Conservation (phyloP, 2,113 vertebrate species). For the Ciconia boyciana region DNA sequence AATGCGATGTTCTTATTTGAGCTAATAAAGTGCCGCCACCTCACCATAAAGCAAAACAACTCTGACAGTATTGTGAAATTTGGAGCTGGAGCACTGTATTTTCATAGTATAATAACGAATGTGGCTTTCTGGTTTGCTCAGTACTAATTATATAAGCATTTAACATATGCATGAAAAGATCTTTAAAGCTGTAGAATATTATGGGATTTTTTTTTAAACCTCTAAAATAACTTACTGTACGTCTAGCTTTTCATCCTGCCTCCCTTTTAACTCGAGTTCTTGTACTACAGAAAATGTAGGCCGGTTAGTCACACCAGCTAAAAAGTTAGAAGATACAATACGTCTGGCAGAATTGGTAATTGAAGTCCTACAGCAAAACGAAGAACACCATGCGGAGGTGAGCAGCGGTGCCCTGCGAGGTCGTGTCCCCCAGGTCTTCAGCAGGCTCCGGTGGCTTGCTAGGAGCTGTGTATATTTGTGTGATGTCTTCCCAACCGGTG, state of each 20-base stretch:
- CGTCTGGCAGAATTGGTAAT: constrained; percentile 96
- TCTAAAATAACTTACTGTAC: constrained; percentile 69
- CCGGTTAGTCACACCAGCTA: constrained; percentile 95
- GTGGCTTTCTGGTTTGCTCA: constrained; percentile 79
- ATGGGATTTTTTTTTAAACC: constrained; percentile 28
- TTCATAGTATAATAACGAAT: constrained; percentile 69
- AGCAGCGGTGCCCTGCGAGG: constrained; percentile 42
- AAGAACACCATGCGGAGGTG: constrained; percentile 98
- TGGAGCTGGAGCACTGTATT: constrained; percentile 80
- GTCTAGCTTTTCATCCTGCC: constrained; percentile 47
- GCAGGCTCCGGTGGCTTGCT: background rate
- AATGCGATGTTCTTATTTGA: constrained; percentile 56
- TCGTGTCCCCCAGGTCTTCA: background rate
- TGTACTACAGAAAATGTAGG: constrained; percentile 99
- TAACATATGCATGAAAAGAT: constrained; percentile 78
- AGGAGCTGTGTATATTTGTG: background rate
- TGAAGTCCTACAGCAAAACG: constrained; percentile 98
- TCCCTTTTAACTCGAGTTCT: constrained; percentile 80
- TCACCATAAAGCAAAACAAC: constrained; percentile 43
- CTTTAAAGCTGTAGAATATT: constrained; percentile 64
- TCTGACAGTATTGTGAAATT: constrained; percentile 38
- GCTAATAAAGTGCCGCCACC: constrained; percentile 53
- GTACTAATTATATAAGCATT: constrained; percentile 78
- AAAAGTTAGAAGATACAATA: constrained; percentile 98
- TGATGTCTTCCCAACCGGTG: background rate